A percentile compares a stretch with the other conserved stretches of the same genome.
These are phyloP conservation scores for Neodiprion fabricii DNA, from an alignment of 1,140 invertebrate species.

Conservation along the genomic window DNA sequence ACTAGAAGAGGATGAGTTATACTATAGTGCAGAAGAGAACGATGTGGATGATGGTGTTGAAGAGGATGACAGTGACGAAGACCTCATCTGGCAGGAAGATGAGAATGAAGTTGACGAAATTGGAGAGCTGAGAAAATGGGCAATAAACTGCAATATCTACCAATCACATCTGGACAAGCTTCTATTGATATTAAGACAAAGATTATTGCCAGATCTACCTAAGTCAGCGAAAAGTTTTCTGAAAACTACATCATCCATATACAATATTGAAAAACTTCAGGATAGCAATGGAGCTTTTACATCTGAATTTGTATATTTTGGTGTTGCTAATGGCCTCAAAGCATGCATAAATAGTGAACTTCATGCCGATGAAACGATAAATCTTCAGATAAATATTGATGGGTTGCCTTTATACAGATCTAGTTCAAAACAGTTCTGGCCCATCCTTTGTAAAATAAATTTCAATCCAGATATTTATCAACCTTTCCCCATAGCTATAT, in stretches of 20 bases:
- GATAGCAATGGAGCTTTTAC: background rate
- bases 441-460: background rate
- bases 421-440: background rate
- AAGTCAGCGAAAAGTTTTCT: slow-evolving; percentile 13
- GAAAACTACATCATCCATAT: background rate
- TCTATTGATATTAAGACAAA: slow-evolving; percentile 7
- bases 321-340: slow-evolving; percentile 12
- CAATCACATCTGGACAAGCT: slow-evolving; percentile 6
- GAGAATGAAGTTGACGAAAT: background rate
- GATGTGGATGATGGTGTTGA: background rate
- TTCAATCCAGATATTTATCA: slow-evolving; percentile 3
- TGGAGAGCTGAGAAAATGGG: slow-evolving; percentile 2
- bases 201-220: slow-evolving; percentile 6
- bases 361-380: background rate
- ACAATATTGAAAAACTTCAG: slow-evolving; percentile 11
- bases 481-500: slow-evolving; percentile 13
- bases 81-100: background rate
- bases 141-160: slow-evolving; percentile 8
- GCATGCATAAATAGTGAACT: slow-evolving; percentile 11
- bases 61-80: background rate
- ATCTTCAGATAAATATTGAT: slow-evolving; percentile 15
- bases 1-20: too few species aligned
- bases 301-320: slow-evolving; percentile 11
- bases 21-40: background rate
- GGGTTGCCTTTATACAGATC: background rate